Conservation (phyloP, 2,888 invertebrate species). For the Neoitamus cyanurus region DNA sequence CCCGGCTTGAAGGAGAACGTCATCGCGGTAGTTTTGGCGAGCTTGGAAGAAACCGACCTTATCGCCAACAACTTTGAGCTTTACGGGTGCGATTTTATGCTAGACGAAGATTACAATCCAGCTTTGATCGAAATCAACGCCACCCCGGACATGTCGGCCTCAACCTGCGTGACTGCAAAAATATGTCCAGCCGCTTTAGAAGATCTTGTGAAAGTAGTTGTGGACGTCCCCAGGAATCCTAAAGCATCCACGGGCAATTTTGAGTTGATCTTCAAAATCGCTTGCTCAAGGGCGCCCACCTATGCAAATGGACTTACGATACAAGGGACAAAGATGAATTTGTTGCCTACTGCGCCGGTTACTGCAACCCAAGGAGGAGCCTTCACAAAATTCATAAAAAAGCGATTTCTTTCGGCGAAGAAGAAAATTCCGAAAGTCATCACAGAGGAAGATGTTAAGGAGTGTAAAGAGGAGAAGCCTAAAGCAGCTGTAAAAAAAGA, state of each 20-base stretch:
- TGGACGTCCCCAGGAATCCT: constrained; percentile 62
- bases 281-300: constrained; percentile 15
- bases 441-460: neutral
- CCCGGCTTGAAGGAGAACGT: constrained; percentile 88
- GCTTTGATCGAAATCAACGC: constrained; percentile 95
- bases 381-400: neutral
- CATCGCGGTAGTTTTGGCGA: constrained; percentile 80
- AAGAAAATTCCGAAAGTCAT: neutral
- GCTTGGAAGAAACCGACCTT: constrained; percentile 77
- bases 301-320: constrained; percentile 38
- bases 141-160: constrained; percentile 83
- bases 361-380: no score
- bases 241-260: constrained; percentile 71
- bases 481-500: neutral
- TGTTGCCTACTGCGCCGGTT: neutral
- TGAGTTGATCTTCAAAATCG: constrained; percentile 67
- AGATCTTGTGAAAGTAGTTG: constrained; percentile 86
- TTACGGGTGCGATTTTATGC: constrained; percentile 93
- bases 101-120: constrained; percentile 84
- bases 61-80: constrained; percentile 85
- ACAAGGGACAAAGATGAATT: constrained; percentile 2
- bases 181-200: constrained; percentile 84
- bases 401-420: neutral
- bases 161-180: constrained; percentile 84
- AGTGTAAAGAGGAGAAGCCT: neutral